Evolutionary conservation across 2,888 invertebrate species (phyloP).

Genomic region (Phaedon cochleariae): DNA sequence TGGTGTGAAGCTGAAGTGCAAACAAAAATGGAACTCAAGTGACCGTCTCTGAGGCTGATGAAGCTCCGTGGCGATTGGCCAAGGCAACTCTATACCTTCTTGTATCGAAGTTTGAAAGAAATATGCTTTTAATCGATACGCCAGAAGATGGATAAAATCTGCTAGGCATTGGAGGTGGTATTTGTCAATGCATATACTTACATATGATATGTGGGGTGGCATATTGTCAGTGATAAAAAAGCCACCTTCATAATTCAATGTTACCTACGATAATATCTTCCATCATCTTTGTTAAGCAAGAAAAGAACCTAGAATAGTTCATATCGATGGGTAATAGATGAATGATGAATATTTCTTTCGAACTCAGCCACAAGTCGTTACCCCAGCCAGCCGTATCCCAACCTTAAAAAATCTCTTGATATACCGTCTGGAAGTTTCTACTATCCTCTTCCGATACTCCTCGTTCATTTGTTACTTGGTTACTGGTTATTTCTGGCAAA

Average conservation of each 20-base stretch:
- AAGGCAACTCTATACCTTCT: not conserved
- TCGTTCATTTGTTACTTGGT: slow-evolving; percentile 66
- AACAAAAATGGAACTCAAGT: slow-evolving; percentile 39
- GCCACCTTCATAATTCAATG: no score
- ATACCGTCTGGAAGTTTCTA: slow-evolving; percentile 66
- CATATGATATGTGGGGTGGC: no score
- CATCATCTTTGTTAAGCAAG: no score
- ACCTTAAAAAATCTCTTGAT: slow-evolving; percentile 44
- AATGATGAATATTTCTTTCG: no score
- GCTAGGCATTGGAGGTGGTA: no score
- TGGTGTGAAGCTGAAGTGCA: slow-evolving; percentile 35
- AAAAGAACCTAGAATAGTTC: no score
- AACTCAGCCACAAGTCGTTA: not conserved
- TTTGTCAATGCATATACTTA: no score
- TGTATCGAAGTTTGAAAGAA: not conserved
- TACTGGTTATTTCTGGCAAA: slow-evolving; percentile 71
- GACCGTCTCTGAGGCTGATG: slow-evolving; percentile 43
- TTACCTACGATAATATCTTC: no score
- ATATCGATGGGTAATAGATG: no score
- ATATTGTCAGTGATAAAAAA: no score
- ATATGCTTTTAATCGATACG: no score
- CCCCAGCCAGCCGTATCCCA: not conserved
- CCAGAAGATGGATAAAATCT: no score
- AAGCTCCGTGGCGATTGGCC: slow-evolving; percentile 45
- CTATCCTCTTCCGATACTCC: slow-evolving; percentile 62